A percentile compares a stretch with the other conserved stretches of the same genome.
Conservation (phyloP, 2,113 vertebrate genomes). For the Chiloscyllium plagiosum region DNA sequence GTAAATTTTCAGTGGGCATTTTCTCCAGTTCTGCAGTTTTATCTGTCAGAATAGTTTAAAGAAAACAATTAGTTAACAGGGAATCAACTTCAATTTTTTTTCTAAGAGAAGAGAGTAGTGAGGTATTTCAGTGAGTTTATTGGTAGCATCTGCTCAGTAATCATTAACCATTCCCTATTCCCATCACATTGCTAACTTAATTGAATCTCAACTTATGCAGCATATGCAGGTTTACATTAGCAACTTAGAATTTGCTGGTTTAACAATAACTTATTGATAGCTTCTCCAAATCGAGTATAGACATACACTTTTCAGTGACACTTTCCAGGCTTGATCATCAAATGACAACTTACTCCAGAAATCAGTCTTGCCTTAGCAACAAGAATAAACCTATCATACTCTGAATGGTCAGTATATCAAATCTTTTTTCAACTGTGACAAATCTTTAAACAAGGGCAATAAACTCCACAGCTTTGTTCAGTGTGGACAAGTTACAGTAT, state of each 20-base stretch:
- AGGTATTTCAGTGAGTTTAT: background rate
- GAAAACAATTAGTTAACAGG: background rate
- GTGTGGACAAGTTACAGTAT: background rate
- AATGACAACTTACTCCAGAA: background rate
- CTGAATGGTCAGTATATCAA: background rate
- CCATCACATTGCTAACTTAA: background rate
- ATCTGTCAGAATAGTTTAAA: constrained; percentile 51
- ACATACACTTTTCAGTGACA: background rate
- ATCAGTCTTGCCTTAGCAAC: background rate
- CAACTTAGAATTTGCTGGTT: background rate
- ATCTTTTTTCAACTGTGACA: background rate
- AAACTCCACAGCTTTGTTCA: background rate
- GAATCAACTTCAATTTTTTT: background rate
- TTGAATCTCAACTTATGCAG: background rate
- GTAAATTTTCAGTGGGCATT: constrained; percentile 71
- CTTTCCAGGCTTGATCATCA: background rate
- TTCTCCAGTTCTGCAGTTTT: constrained; percentile 64
- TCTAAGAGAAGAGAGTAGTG: background rate
- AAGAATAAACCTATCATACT: background rate
- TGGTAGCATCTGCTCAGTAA: background rate
- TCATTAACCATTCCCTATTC: no score
- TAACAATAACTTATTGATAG: background rate
- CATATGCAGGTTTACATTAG: no score
- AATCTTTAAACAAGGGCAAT: background rate
- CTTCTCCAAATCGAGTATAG: background rate